These are phyloP conservation scores for Prosapia bicincta DNA, from an alignment of 2,888 invertebrate species.

Conservation along the genomic window DNA sequence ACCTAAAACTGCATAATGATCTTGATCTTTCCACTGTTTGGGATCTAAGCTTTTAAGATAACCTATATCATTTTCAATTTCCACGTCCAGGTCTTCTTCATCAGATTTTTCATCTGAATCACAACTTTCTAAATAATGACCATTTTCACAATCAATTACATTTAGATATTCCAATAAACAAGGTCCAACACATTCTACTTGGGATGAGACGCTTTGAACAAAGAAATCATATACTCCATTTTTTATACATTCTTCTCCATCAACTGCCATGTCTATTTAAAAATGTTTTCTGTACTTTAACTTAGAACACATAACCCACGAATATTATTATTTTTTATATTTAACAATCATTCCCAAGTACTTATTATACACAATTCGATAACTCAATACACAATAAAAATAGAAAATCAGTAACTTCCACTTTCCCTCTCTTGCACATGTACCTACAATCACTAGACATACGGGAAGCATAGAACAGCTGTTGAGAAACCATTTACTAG, in stretches of 20 bases:
- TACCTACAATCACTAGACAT: not conserved
- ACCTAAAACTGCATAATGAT: slow-evolving; percentile 66
- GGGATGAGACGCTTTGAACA: not conserved
- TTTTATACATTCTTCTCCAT: not conserved
- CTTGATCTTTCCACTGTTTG: slow-evolving; percentile 79
- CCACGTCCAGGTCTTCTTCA: slow-evolving; percentile 46
- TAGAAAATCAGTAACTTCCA: not conserved
- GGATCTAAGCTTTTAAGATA: slow-evolving; percentile 88
- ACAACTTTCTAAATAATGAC: slow-evolving; percentile 43
- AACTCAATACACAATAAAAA: too few relatives aligned
- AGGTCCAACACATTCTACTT: slow-evolving; percentile 53
- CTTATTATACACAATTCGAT: not conserved
- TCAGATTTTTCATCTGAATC: slow-evolving; percentile 51
- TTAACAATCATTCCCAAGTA: not conserved
- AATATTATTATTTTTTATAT: not conserved
- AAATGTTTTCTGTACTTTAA: too few relatives aligned
- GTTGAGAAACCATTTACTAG: too few relatives aligned
- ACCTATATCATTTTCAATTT: slow-evolving; percentile 68
- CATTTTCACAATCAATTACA: slow-evolving; percentile 43
- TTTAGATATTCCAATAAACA: slow-evolving; percentile 53
- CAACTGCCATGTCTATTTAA: not conserved
- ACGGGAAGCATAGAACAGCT: not conserved
- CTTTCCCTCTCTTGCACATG: not conserved
- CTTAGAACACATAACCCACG: not conserved
- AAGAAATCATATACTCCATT: not conserved